Percentiles rank a stretch among this genome's conserved stretches.
Conservation (phyloP, 1,140 invertebrate genomes). For the Acyrthosiphon pisum region DNA sequence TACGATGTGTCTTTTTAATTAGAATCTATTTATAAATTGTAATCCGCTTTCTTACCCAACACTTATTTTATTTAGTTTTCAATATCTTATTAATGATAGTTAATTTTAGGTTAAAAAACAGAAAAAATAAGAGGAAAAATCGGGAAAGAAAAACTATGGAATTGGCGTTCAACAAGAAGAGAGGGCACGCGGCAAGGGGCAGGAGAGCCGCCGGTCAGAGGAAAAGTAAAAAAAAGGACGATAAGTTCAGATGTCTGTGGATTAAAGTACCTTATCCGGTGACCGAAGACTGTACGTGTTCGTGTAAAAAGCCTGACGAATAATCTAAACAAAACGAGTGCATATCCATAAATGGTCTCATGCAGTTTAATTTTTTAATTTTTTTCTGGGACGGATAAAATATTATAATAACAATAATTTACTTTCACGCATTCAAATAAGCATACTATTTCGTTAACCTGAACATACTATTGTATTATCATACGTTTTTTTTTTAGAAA, state of each 20-base stretch:
- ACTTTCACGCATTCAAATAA: background rate
- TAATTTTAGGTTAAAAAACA: conserved; percentile 20
- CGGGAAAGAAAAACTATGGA: background rate
- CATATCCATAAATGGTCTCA: background rate
- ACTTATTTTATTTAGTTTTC: background rate
- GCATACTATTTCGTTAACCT: background rate
- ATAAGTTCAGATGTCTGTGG: conserved; percentile 63
- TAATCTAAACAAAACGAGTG: background rate
- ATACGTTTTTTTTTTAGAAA: background rate
- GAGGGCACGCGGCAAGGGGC: conserved; percentile 49
- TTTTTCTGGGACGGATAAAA: background rate
- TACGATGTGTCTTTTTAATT: background rate
- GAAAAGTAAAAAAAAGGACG: conserved; percentile 58
- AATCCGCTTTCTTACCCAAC: too few species aligned
- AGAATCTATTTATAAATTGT: background rate
- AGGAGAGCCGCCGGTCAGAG: conserved; percentile 50
- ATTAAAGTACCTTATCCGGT: conserved; percentile 65
- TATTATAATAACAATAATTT: background rate
- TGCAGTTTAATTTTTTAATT: background rate
- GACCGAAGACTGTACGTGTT: conserved; percentile 63
- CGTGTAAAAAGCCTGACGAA: conserved; percentile 57
- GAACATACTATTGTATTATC: background rate
- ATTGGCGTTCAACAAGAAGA: background rate
- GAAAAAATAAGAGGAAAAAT: conserved; percentile 33
- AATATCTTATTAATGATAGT: background rate